Evolutionary conservation across 1,140 invertebrate genomes (phyloP).

Genomic region (Drosophila sproati): DNA sequence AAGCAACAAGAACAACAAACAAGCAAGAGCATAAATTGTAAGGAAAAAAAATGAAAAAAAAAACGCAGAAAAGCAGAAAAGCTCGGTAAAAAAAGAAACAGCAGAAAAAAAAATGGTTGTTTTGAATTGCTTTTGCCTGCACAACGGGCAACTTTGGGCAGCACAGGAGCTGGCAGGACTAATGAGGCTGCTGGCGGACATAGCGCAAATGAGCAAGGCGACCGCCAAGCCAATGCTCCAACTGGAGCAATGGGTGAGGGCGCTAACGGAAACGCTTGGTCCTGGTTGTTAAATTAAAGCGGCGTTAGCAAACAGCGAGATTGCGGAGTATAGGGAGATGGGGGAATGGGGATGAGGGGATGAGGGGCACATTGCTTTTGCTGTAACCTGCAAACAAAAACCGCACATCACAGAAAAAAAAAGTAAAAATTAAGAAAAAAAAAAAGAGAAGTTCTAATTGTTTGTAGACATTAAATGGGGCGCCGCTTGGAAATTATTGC

Average conservation of each 20-base stretch:
- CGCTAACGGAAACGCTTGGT: not conserved
- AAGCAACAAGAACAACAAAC: slow-evolving; percentile 27
- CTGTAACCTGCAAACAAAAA: not conserved
- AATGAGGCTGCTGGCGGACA: slow-evolving; percentile 58
- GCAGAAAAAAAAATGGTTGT: slow-evolving; percentile 49
- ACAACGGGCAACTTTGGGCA: slow-evolving; percentile 36
- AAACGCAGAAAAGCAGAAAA: slow-evolving; percentile 1
- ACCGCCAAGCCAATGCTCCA: slow-evolving; percentile 8
- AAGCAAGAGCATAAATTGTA: slow-evolving; percentile 44
- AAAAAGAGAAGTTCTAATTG: slow-evolving; percentile 63
- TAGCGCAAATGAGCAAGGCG: slow-evolving; percentile 40
- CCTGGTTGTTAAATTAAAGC: slow-evolving; percentile 61
- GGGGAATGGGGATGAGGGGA: not conserved
- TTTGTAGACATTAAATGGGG: slow-evolving; percentile 73
- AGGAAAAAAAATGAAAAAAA: slow-evolving; percentile 26
- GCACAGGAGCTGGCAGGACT: slow-evolving; percentile 46
- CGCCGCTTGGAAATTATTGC: slow-evolving; percentile 67
- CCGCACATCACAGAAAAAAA: slow-evolving; percentile 5
- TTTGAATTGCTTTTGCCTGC: slow-evolving; percentile 54
- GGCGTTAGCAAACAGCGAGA: slow-evolving; percentile 48
- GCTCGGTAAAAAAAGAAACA: not conserved
- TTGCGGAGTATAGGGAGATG: not conserved
- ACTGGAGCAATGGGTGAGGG: not conserved
- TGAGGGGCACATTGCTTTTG: not conserved
- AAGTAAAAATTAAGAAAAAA: slow-evolving; percentile 7